Evolutionary conservation across 2,888 invertebrate species (phyloP).

Genomic region (Philaethria dido): DNA sequence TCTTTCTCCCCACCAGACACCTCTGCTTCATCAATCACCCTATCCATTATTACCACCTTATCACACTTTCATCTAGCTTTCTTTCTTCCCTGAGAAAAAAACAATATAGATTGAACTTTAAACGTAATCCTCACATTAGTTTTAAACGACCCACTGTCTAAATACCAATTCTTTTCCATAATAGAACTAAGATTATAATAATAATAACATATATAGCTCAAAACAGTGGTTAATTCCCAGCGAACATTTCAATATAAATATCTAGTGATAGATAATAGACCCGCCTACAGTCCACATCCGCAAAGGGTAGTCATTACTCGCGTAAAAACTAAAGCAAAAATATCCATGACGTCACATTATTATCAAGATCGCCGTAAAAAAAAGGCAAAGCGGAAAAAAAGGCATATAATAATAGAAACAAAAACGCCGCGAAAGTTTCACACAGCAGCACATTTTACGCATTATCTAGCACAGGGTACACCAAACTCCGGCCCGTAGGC

Average conservation of each 20-base stretch:
- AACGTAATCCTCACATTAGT: neutral
- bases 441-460: conserved; percentile 57
- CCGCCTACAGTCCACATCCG: conserved; percentile 42
- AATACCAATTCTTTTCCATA: neutral
- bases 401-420: conserved; percentile 62
- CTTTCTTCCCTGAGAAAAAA: neutral
- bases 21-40: conserved; percentile 28
- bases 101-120: conserved; percentile 7
- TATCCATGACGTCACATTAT: conserved; percentile 49
- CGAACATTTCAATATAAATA: conserved; percentile 42
- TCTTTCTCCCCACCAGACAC: conserved; percentile 42
- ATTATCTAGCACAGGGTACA: conserved; percentile 53
- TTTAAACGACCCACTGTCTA: conserved; percentile 4
- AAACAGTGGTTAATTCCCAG: conserved; percentile 3
- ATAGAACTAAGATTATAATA: conserved; percentile 1
- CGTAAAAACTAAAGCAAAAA: conserved; percentile 46
- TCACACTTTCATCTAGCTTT: conserved; percentile 28
- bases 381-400: conserved; percentile 57
- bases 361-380: conserved; percentile 57
- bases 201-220: neutral
- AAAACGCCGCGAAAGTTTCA: conserved; percentile 62
- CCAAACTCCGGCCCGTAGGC: conserved; percentile 27
- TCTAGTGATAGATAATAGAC: conserved; percentile 43
- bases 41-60: conserved; percentile 21
- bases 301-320: conserved; percentile 45